A percentile compares a stretch with the other conserved stretches of the same genome.
phyloP scores from a whole-genome alignment of 1,140 invertebrate genomes.

The Eubasilissa regina region DNA sequence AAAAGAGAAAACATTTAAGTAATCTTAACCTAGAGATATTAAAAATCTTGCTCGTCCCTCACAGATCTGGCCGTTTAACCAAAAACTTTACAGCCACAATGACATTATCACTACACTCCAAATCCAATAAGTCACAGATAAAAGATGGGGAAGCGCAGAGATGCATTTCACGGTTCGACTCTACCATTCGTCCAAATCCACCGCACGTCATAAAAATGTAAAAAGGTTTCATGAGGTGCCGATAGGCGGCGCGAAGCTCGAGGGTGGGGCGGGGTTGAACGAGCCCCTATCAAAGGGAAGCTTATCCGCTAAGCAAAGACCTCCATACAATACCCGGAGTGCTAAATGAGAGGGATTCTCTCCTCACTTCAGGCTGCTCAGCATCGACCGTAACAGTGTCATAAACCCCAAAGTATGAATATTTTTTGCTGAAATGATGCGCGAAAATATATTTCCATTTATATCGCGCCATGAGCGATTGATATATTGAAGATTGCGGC shows the following conservation, averaged over 20 bases:
- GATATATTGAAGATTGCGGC: constrained; percentile 39
- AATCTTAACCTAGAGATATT: no score
- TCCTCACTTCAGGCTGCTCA: constrained; percentile 30
- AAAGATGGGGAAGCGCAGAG: not conserved
- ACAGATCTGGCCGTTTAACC: no score
- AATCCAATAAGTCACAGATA: no score
- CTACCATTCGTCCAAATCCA: constrained; percentile 5
- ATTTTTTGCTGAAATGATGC: constrained; percentile 27
- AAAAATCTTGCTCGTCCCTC: no score
- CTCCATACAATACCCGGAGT: constrained; percentile 53
- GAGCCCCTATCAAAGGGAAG: constrained; percentile 55
- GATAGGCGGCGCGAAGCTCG: not conserved
- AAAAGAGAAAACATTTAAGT: no score
- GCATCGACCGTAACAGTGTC: not conserved
- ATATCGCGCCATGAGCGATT: constrained; percentile 33
- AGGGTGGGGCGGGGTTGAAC: not conserved
- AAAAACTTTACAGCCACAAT: no score
- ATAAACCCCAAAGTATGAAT: constrained; percentile 41
- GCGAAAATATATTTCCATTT: constrained; percentile 42
- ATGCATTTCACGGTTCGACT: constrained; percentile 24
- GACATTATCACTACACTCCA: no score
- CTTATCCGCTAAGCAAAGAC: constrained; percentile 59
- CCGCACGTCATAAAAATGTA: constrained; percentile 38
- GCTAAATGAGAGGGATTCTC: constrained; percentile 57
- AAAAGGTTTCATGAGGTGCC: constrained; percentile 23